Conservation (phyloP, 2,888 invertebrate genomes). For the Kuschelorhynchus macadamiae region DNA sequence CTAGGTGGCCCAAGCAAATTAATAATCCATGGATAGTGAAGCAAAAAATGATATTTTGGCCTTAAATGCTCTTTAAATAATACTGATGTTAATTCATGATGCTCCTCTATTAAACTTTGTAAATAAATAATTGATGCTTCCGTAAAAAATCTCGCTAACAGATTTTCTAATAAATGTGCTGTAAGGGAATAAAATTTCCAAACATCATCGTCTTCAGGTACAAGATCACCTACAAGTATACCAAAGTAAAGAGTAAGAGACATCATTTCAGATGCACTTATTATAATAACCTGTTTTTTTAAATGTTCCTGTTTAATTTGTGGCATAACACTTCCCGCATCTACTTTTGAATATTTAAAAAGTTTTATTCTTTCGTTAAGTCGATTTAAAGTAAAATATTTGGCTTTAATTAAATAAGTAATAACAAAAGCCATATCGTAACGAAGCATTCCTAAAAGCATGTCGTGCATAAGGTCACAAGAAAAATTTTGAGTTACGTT, state of each 20-base stretch:
- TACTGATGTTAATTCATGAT: neutral
- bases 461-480: slow-evolving; percentile 25
- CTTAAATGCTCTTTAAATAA: neutral
- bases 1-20: neutral
- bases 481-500: slow-evolving; percentile 10
- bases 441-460: slow-evolving; percentile 10
- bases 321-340: slow-evolving; percentile 6
- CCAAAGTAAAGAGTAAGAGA: slow-evolving; percentile 14
- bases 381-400: slow-evolving; percentile 14
- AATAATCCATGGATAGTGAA: slow-evolving; percentile 6
- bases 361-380: slow-evolving; percentile 22
- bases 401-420: slow-evolving; percentile 4
- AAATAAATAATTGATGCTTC: neutral
- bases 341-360: slow-evolving; percentile 17
- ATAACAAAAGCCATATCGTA: slow-evolving; percentile 19
- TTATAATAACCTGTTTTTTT: slow-evolving; percentile 48
- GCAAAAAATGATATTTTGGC: slow-evolving; percentile 7
- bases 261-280: slow-evolving; percentile 21
- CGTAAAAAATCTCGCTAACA: neutral
- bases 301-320: slow-evolving; percentile 18
- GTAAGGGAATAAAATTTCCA: slow-evolving; percentile 7
- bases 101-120: neutral
- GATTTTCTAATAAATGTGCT: slow-evolving; percentile 9
- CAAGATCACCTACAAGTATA: slow-evolving; percentile 9
- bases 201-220: slow-evolving; percentile 1